Evolutionary conservation across 1,140 invertebrate genomes (phyloP), one percentile per base, ranked within the genome.

Genomic region (Lucilia sericata): DNA sequence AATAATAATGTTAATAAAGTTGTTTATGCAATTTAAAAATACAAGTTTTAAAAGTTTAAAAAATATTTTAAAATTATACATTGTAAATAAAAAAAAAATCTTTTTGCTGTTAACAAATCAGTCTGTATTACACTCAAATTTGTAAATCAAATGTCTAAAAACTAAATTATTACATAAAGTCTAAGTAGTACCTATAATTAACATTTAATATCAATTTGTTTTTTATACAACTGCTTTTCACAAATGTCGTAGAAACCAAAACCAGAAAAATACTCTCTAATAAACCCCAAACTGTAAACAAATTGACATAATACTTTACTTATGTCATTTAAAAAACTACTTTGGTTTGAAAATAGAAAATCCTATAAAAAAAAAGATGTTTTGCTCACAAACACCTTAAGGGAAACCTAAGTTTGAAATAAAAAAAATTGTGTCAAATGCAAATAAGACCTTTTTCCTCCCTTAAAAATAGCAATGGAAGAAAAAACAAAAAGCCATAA

Each of bases 401-500:
- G 42, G 42, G 14, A 70, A 70, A 25, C 7, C 21, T 17, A 60
- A n/a, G 55, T 17, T 60, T 19, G 9, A 80, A 80, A 42, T 10
- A 80, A 21, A 25, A 49, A 49, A 51, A 19, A n/a, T n/a, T 80
- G 12, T 80, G 47, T 49, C 76, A 51, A 80, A 80, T 80, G 9
- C 47, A 80, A 80, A 80, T 49, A 80, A 80, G n/a, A 80, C 76
- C 19, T 49, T 47, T 49, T 78, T 78, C 25, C 25, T 47, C 36
- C 34, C 12, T 34, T 14, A 36, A 78, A 80, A 80, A 80, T 49
- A 19, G 49, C 49, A 76, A 49, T 36, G n/a, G 2, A 51, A 25
- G 65, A 70, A 51, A 42, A 78, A 78, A 78, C 36, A 19, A 78
- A 78, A n/a, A 78, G 36, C 2, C 17, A 49, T 49, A 21, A 42